Base-by-base conservation (phyloP, 2,113 vertebrate genomes). In the Enhydra lutris region DNA sequence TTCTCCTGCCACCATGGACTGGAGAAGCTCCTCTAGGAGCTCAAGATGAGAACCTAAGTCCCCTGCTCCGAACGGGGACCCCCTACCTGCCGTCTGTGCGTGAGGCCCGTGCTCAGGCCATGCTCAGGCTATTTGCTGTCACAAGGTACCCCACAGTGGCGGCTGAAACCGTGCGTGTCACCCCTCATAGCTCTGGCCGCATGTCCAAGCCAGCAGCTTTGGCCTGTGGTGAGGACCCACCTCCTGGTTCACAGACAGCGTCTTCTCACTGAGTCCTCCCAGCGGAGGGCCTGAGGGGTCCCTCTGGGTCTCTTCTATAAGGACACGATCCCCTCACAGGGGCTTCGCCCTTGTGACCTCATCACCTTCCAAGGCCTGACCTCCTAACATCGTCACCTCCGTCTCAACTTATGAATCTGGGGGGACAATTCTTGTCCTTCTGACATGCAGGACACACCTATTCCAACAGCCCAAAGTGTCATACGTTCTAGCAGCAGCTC, bases 171-270 rank as follows among this genome's bases (percentile, higher is more conserved):
- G 7, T 45, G 23, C 15, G 24, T 0, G 5, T 5, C 3, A 1
- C 24, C 2, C 8, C 61, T 87, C 29, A 1, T 1, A 0, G 29
- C 26, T 45, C 73, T 26, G 36, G 74, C 42, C 5, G 14, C 71
- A 61, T 1, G 11, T 24, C 71, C 3, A 0, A 0, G 2, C 11
- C 0, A 0, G 24, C 34, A 7, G 52, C 0, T 17, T 24, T 12
- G 0, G 69, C 17, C 42, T 50, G 69, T 5, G 21, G 18, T 1
- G 57, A 31, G 57, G 26, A 4, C 8, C 45, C 1, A 45, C n/a
- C 24, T 29, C 59, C 73, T 45, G 92, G 42, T 1, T 55, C 71
- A 4, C 0, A 7, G 69, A 74, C 4, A 15, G 45, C 1, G 10
- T 36, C 59, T 85, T 23, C 79, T 78, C 47, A 1, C 10, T 3